These are phyloP conservation scores for Euspilapteryx auroguttella DNA, from an alignment of 2,888 invertebrate species.

Conservation along the genomic window DNA sequence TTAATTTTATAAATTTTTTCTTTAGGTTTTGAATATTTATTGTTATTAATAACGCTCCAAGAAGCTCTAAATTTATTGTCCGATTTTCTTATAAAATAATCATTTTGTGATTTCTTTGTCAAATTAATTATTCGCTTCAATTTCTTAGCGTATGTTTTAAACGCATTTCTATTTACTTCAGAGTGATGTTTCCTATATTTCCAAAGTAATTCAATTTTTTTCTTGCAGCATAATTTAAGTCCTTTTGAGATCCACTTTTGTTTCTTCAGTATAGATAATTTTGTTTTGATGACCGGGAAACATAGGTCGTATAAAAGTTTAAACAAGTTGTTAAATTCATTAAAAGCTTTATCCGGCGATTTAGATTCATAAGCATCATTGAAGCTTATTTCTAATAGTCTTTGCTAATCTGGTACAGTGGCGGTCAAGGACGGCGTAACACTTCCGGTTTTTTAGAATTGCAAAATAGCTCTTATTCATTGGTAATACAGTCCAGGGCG, in stretches of 20 bases:
- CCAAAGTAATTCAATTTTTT: constrained; percentile 3
- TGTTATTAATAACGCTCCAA: constrained; percentile 1
- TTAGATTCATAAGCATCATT: constrained; percentile 7
- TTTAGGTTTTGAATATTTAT: background rate
- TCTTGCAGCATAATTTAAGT: constrained; percentile 2
- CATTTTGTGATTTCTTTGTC: constrained; percentile 1
- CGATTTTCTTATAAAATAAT: background rate
- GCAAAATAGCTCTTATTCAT: no score
- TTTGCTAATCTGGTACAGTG: no score
- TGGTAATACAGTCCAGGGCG: no score
- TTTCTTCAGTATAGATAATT: constrained; percentile 1
- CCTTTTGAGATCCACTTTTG: constrained; percentile 5
- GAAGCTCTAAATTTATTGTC: no score
- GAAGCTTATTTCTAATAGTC: constrained; percentile 7
- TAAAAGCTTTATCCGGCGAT: constrained; percentile 6
- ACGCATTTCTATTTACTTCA: background rate
- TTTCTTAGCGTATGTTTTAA: constrained; percentile 1
- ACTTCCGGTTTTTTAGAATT: no score
- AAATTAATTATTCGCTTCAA: background rate
- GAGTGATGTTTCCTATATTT: background rate
- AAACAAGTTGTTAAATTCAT: constrained; percentile 3
- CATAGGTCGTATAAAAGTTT: constrained; percentile 5
- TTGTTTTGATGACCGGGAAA: constrained; percentile 3
- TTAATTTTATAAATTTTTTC: constrained; percentile 1
- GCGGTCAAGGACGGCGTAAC: no score